Percentiles rank a stretch among this genome's conserved stretches.
Evolutionary conservation across 2,113 vertebrate species (phyloP).

Genomic region (Nycticebus coucang): DNA sequence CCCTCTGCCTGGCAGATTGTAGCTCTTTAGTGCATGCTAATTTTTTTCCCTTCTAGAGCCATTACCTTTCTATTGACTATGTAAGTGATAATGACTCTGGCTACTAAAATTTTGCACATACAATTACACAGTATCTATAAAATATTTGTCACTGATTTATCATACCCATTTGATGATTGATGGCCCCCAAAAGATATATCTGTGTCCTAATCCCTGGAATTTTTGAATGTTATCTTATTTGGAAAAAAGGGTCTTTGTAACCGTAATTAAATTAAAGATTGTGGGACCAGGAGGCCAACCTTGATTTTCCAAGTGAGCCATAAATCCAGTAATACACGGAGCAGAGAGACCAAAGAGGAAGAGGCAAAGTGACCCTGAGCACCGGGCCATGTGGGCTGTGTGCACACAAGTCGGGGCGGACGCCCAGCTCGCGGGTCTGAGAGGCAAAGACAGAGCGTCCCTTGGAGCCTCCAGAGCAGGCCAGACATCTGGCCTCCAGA

Average conservation of each 20-base stretch:
- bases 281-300: background rate
- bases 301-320: background rate
- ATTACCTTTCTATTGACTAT: background rate
- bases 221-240: background rate
- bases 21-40: background rate
- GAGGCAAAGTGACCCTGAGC: rapidly evolving
- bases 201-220: background rate
- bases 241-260: background rate
- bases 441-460: background rate
- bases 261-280: background rate
- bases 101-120: background rate
- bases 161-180: background rate
- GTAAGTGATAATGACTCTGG: background rate
- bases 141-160: background rate
- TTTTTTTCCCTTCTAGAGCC: background rate
- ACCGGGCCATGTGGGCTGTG: background rate
- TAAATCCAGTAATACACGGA: background rate
- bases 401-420: background rate
- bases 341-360: background rate
- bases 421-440: background rate
- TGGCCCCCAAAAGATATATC: background rate
- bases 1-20: background rate
- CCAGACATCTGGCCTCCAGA: background rate
- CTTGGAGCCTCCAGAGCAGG: background rate
- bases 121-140: background rate